These are phyloP conservation scores for Auanema sp. DNA, from an alignment of 2,888 invertebrate genomes.

Conservation along the genomic window DNA sequence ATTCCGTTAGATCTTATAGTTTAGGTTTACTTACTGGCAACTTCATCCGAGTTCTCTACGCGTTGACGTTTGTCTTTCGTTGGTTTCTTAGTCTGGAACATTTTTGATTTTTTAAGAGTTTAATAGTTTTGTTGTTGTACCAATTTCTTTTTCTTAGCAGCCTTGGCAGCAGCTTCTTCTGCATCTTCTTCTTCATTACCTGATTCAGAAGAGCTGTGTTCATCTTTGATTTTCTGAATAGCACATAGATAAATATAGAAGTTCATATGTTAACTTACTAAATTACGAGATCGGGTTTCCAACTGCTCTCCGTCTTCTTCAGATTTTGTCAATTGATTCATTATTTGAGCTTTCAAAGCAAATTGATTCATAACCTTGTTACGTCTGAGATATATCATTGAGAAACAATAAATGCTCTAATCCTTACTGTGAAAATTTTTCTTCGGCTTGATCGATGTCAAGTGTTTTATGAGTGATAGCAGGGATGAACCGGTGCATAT, in stretches of 20 bases:
- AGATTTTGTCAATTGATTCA: constrained; percentile 66
- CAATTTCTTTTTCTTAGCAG: constrained; percentile 18
- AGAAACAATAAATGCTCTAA: not conserved
- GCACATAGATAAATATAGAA: constrained; percentile 1
- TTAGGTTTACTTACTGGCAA: constrained; percentile 47
- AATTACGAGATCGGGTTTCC: constrained; percentile 23
- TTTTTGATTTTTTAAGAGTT: not conserved
- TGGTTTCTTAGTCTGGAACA: constrained; percentile 21
- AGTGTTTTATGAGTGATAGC: constrained; percentile 88
- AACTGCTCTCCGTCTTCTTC: constrained; percentile 64
- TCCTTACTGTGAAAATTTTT: constrained; percentile 81
- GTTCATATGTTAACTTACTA: constrained; percentile 15
- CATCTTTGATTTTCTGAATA: constrained; percentile 61
- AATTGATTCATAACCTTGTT: constrained; percentile 95
- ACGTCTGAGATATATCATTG: constrained; percentile 71
- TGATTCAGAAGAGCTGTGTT: constrained; percentile 32
- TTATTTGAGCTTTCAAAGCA: constrained; percentile 69
- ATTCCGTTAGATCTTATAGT: not conserved
- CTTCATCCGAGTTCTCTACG: constrained; percentile 59
- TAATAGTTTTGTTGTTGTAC: not conserved
- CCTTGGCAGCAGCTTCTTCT: constrained; percentile 31
- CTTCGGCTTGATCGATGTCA: constrained; percentile 95
- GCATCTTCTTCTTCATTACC: constrained; percentile 30
- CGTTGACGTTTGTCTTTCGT: constrained; percentile 44
- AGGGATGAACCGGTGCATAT: constrained; percentile 93